Evolutionary conservation across 1,140 invertebrate species (phyloP).

Genomic region (Procambarus virginalis): DNA sequence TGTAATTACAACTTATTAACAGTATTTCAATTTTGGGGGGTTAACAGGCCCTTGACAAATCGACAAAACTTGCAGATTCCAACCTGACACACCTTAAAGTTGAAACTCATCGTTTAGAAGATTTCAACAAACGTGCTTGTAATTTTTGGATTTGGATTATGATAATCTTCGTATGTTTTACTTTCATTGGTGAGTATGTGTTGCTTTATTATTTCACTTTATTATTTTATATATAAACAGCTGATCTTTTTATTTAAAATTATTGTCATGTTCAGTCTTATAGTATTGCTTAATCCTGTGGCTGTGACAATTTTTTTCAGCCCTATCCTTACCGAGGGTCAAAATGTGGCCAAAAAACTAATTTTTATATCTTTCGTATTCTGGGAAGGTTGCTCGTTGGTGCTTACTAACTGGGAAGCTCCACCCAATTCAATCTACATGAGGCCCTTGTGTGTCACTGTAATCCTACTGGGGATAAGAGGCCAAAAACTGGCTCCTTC

Average conservation of each 20-base stretch:
- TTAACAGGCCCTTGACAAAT: constrained; percentile 81
- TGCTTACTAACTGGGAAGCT: too few relatives aligned
- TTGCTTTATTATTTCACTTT: constrained; percentile 65
- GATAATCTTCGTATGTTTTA: constrained; percentile 86
- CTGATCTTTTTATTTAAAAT: not conserved
- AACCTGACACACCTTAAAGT: constrained; percentile 85
- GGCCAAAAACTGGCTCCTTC: too few relatives aligned
- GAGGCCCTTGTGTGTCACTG: too few relatives aligned
- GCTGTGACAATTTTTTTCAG: not conserved
- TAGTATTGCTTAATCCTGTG: not conserved
- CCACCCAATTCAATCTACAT: too few relatives aligned
- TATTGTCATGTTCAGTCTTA: not conserved
- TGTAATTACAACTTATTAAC: not conserved
- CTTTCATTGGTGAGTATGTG: constrained; percentile 87
- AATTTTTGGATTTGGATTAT: constrained; percentile 96
- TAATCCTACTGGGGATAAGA: too few relatives aligned
- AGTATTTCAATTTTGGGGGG: too few relatives aligned
- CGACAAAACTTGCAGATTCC: constrained; percentile 84
- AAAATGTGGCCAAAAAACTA: too few relatives aligned
- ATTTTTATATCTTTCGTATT: too few relatives aligned
- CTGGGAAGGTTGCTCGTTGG: too few relatives aligned
- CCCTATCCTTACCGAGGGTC: not conserved
- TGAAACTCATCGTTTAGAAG: constrained; percentile 87
- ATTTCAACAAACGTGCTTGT: constrained; percentile 89
- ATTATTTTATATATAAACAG: too few relatives aligned